phyloP scores from a whole-genome alignment of 2,888 invertebrate genomes.

The Lycia hirtaria region DNA sequence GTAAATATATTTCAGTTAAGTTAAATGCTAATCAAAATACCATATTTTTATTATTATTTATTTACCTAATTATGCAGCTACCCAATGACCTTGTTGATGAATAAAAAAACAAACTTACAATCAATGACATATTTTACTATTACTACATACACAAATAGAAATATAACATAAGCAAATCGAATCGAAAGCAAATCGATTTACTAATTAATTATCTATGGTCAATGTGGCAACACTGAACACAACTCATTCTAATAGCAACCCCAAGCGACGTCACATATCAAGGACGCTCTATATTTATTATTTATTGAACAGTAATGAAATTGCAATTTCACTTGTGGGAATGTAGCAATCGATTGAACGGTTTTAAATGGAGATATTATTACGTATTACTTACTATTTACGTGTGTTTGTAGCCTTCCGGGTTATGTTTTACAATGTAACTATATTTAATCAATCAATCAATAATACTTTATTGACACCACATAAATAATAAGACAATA shows the following conservation, averaged over 20 bases:
- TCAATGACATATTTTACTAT: too few species aligned
- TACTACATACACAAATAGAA: too few species aligned
- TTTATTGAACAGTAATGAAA: conserved; percentile 15
- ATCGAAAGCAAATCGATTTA: conserved; percentile 27
- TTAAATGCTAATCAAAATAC: too few species aligned
- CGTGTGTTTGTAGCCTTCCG: background rate
- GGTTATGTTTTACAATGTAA: background rate
- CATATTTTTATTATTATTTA: too few species aligned
- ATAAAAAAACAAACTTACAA: too few species aligned
- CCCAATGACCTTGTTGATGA: too few species aligned
- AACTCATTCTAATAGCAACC: conserved; percentile 64
- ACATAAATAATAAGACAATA: too few species aligned
- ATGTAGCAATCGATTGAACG: conserved; percentile 6
- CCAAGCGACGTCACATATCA: conserved; percentile 39
- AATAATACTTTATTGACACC: too few species aligned
- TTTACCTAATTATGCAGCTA: too few species aligned
- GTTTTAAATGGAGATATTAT: conserved; percentile 1
- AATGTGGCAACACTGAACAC: conserved; percentile 49
- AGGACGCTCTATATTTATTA: conserved; percentile 27
- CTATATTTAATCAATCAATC: too few species aligned
- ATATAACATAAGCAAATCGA: conserved; percentile 3
- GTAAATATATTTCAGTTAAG: too few species aligned
- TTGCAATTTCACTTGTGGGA: conserved; percentile 20
- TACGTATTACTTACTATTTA: conserved; percentile 1
- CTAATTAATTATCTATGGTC: conserved; percentile 27